Evolutionary conservation across 2,888 invertebrate genomes (phyloP).

Genomic region (Lycocerus yunnanus): DNA sequence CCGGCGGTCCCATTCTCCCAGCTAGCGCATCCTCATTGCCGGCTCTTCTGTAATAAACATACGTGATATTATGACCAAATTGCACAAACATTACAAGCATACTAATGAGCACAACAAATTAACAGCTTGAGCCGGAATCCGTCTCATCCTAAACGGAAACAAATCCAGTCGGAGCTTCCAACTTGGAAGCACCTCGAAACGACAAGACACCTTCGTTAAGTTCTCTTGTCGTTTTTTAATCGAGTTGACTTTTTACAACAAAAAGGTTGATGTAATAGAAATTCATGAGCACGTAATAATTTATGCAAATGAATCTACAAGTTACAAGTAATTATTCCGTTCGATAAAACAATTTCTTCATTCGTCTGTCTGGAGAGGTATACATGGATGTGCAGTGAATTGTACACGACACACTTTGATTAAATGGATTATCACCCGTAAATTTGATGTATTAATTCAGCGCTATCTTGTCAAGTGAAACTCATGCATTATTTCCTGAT

Average conservation of each 20-base stretch:
- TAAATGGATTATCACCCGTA: constrained; percentile 15
- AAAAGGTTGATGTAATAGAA: neutral
- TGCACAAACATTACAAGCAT: constrained; percentile 10
- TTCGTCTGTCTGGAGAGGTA: neutral
- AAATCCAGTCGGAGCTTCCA: neutral
- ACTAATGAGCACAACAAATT: constrained; percentile 21
- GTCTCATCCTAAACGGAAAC: neutral
- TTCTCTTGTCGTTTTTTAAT: neutral
- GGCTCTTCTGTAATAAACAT: constrained; percentile 60
- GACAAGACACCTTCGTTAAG: neutral
- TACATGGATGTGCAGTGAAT: neutral
- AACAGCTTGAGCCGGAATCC: constrained; percentile 12
- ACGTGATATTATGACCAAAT: constrained; percentile 16
- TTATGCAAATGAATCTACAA: constrained; percentile 5
- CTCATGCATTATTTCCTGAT: constrained; percentile 26
- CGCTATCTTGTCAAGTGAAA: constrained; percentile 17
- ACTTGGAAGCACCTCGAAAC: neutral
- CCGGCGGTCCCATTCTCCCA: constrained; percentile 85
- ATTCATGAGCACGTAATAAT: constrained; percentile 14
- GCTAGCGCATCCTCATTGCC: constrained; percentile 79
- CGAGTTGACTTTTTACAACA: neutral
- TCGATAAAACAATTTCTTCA: constrained; percentile 7
- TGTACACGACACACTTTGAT: constrained; percentile 15
- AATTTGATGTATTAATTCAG: constrained; percentile 8
- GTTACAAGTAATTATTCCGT: constrained; percentile 16